Percentiles rank a stretch among this genome's conserved stretches.
phyloP scores from a whole-genome alignment of 2,888 invertebrate genomes.

The Dysmachus trigonus region DNA sequence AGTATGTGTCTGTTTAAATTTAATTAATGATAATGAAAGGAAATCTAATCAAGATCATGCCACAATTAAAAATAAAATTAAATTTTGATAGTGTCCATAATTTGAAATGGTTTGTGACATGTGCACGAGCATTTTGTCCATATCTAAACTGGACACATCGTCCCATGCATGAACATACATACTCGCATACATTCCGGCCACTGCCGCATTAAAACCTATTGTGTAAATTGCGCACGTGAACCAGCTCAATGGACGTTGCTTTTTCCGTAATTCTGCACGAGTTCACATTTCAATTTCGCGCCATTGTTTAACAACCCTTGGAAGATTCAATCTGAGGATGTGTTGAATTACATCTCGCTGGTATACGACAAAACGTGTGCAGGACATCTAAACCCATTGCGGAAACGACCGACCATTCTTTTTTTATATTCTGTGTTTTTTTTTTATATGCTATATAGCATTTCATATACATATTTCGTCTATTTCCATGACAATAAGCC shows the following conservation, averaged over 20 bases:
- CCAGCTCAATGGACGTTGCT: constrained; percentile 10
- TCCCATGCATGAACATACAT: not conserved
- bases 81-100: not conserved
- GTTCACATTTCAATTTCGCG: constrained; percentile 46
- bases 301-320: constrained; percentile 11
- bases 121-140: not conserved
- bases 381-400: not conserved
- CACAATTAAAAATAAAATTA: not conserved
- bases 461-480: constrained; percentile 2
- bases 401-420: not conserved
- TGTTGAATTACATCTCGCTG: constrained; percentile 5
- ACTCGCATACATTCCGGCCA: not conserved
- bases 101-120: not conserved
- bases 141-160: not conserved
- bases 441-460: not conserved
- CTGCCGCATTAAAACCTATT: constrained; percentile 10
- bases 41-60: not conserved
- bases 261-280: constrained; percentile 44
- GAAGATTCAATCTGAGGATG: constrained; percentile 4
- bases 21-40: not conserved
- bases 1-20: not conserved
- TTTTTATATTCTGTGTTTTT: constrained; percentile 5
- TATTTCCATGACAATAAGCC: constrained; percentile 38
- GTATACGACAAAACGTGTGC: not conserved
- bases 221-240: constrained; percentile 14